These are phyloP conservation scores for Phasianus colchicus DNA, from an alignment of 2,113 vertebrate species.

Conservation along the genomic window DNA sequence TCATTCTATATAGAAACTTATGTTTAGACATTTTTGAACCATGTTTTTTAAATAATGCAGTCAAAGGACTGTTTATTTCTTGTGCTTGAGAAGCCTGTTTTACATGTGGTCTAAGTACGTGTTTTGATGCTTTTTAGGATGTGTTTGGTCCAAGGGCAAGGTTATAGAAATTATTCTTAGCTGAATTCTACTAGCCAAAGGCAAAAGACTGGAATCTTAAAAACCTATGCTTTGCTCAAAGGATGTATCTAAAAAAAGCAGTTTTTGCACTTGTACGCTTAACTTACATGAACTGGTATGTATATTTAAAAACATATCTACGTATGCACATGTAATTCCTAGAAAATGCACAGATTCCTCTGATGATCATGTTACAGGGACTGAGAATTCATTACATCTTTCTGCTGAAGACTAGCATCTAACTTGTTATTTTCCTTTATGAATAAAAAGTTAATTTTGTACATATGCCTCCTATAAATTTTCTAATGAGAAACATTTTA, in stretches of 20 bases:
- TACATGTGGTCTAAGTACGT: rapidly evolving
- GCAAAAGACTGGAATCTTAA: background rate
- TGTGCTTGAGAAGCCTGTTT: background rate
- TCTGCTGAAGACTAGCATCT: background rate
- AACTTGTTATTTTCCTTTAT: background rate
- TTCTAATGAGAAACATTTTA: background rate
- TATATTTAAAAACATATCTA: background rate
- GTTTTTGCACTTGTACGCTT: background rate
- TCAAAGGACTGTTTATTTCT: background rate
- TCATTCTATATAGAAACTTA: background rate
- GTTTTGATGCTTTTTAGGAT: background rate
- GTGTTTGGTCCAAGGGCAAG: background rate
- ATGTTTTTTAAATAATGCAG: background rate
- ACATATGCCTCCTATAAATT: no score
- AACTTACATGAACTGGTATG: background rate
- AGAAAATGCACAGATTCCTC: background rate
- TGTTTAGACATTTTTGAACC: background rate
- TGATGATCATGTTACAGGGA: background rate
- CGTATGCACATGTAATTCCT: no score
- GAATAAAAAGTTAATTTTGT: background rate
- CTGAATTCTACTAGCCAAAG: background rate
- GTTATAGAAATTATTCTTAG: background rate
- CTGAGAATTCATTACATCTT: background rate
- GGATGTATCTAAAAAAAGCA: background rate
- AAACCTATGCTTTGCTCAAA: background rate